Percentiles rank a stretch among this genome's conserved stretches.
These are phyloP conservation scores for Cerastis leucographa DNA, from an alignment of 2,888 invertebrate species.

Conservation along the genomic window DNA sequence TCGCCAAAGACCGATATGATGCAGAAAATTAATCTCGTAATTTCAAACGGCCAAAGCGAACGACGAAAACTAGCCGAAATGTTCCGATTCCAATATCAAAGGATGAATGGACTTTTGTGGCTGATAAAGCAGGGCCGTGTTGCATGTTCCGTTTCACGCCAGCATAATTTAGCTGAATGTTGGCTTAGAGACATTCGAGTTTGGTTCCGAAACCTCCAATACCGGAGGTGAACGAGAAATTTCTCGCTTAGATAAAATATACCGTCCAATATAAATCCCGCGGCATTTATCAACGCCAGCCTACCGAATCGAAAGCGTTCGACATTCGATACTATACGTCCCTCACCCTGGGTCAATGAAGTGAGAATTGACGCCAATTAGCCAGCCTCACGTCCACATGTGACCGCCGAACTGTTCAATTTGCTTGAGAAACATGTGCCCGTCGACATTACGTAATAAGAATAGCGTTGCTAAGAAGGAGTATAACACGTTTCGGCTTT, in stretches of 20 bases:
- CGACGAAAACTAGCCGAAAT: conserved; percentile 9
- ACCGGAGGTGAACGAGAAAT: conserved; percentile 18
- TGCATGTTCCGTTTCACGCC: neutral
- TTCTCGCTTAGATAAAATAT: neutral
- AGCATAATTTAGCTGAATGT: conserved; percentile 4
- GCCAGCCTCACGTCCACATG: conserved; percentile 64
- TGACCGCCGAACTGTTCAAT: conserved; percentile 61
- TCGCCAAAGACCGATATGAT: neutral
- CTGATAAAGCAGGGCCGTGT: conserved; percentile 11
- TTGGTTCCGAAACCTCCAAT: neutral
- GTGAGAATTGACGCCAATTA: conserved; percentile 77
- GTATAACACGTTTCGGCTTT: conserved; percentile 52
- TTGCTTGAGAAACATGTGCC: conserved; percentile 58
- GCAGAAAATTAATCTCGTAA: neutral
- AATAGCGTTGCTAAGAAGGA: conserved; percentile 46
- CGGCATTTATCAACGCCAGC: conserved; percentile 48
- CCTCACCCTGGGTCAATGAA: conserved; percentile 71
- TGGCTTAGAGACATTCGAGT: neutral
- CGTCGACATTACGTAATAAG: conserved; percentile 44
- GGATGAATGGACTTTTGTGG: conserved; percentile 15
- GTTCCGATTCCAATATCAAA: conserved; percentile 19
- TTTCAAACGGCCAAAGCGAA: neutral
- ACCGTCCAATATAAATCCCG: conserved; percentile 15
- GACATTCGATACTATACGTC: conserved; percentile 61
- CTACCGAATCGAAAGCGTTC: conserved; percentile 57